These are phyloP conservation scores for Astropecten irregularis DNA, from an alignment of 53 echinoderm and acorn worm genomes.

Conservation along the genomic window DNA sequence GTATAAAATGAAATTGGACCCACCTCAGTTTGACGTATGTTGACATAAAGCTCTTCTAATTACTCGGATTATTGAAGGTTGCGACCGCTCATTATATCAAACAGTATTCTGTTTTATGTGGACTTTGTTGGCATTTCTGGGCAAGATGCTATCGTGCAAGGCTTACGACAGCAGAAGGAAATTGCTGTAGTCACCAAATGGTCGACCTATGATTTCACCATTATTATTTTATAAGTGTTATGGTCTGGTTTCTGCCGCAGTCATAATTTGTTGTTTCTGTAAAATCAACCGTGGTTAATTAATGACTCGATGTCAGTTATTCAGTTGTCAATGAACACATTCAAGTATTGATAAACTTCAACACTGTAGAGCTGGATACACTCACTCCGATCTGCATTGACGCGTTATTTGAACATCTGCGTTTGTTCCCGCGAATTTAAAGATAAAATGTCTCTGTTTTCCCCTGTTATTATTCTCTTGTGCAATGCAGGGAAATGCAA, in stretches of 20 bases:
- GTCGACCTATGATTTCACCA: not conserved
- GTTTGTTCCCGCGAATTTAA: not conserved
- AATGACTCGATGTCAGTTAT: not conserved
- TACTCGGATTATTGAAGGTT: no score
- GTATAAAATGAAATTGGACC: no score
- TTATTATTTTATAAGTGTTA: not conserved
- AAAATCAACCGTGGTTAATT: not conserved
- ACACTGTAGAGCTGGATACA: not conserved
- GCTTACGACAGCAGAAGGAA: not conserved
- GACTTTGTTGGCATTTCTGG: no score
- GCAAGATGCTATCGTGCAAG: not conserved
- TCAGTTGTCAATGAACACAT: not conserved
- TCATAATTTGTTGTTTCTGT: not conserved
- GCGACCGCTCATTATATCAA: no score
- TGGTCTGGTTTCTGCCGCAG: not conserved
- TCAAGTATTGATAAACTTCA: not conserved
- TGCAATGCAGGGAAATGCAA: no score
- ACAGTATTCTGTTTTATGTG: no score
- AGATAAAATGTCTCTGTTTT: no score
- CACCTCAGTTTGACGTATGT: no score
- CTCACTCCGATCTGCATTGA: no score
- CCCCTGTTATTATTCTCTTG: no score
- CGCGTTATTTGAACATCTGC: not conserved
- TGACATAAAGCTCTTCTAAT: no score
- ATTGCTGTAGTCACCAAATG: not conserved